Evolutionary conservation across 2,113 vertebrate genomes (phyloP).

Genomic region (Oxygymnocypris stewartii): DNA sequence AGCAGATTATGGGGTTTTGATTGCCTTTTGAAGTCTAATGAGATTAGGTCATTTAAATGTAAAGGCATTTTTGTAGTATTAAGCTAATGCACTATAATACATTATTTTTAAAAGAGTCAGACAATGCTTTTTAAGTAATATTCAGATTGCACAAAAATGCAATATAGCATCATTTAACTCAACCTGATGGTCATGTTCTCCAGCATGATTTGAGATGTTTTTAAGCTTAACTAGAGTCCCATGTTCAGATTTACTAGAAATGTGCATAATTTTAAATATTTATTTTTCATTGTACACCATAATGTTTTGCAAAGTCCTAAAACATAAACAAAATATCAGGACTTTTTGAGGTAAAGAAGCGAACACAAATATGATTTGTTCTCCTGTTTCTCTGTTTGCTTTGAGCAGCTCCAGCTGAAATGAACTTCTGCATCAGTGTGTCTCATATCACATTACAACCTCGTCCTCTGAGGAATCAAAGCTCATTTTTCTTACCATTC

Average conservation of each 20-base stretch:
- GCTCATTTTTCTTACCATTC: constrained; percentile 51
- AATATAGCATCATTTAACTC: background rate
- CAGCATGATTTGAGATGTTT: background rate
- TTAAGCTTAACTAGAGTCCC: background rate
- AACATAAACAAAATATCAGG: background rate
- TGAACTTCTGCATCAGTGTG: constrained; percentile 38
- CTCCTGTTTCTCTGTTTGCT: background rate
- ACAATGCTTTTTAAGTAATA: background rate
- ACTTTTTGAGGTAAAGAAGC: background rate
- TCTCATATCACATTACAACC: constrained; percentile 41
- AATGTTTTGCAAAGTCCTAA: background rate
- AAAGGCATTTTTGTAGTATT: constrained; percentile 28
- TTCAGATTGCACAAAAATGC: background rate
- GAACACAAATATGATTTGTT: background rate
- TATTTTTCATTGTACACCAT: background rate
- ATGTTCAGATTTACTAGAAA: background rate
- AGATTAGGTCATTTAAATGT: background rate
- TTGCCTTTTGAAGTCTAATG: background rate
- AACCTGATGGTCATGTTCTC: background rate
- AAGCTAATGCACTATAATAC: background rate
- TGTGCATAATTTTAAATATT: background rate
- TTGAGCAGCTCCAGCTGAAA: constrained; percentile 15
- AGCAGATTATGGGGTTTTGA: background rate
- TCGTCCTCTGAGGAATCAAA: constrained; percentile 45
- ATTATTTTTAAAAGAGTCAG: background rate